Evolutionary conservation across 2,888 invertebrate species (phyloP).

Genomic region (Cataglyphis cursor): DNA sequence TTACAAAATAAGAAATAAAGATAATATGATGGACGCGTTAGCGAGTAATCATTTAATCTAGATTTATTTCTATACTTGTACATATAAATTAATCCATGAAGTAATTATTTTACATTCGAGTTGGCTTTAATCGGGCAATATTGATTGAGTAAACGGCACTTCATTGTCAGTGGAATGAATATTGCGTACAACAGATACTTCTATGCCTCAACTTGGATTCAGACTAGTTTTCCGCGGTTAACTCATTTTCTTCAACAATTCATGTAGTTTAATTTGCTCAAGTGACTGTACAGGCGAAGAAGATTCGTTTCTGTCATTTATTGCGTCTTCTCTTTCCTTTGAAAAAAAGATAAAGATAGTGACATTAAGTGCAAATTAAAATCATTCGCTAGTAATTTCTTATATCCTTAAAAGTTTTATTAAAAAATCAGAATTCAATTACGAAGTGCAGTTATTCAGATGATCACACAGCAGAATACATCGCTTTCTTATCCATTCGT

Average conservation of each 20-base stretch:
- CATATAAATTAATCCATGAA: background rate
- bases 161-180: constrained; percentile 9
- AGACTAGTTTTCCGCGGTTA: background rate
- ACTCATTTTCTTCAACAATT: background rate
- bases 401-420: background rate
- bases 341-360: background rate
- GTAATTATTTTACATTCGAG: background rate
- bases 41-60: background rate
- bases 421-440: background rate
- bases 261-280: constrained; percentile 7
- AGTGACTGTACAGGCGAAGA: background rate
- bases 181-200: constrained; percentile 29
- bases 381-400: constrained; percentile 5
- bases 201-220: background rate
- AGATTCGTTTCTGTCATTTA: background rate
- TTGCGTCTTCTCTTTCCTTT: background rate
- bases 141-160: background rate
- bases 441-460: background rate
- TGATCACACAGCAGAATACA: background rate
- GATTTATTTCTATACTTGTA: background rate
- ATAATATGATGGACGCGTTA: background rate
- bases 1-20: background rate
- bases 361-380: constrained; percentile 17
- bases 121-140: constrained; percentile 12
- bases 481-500: background rate